A percentile compares a stretch with the other conserved stretches of the same genome.
Evolutionary conservation across 2,797 vertebrate species (phyloP).

Genomic region (Syngnathus acus): DNA sequence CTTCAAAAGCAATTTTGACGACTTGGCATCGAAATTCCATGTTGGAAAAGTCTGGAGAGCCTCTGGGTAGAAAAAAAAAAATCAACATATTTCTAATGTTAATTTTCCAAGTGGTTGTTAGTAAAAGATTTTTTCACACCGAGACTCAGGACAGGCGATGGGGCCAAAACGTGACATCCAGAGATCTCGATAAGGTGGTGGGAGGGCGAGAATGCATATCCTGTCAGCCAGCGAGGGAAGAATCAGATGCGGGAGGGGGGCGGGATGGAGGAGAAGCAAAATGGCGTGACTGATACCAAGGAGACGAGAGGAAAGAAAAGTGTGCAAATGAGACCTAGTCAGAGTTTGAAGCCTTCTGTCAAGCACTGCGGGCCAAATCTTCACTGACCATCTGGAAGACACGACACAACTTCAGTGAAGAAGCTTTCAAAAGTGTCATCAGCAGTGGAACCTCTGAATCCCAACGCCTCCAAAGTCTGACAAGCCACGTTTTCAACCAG

Average conservation of each 20-base stretch:
- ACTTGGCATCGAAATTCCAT: neutral
- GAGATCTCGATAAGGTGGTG: slow-evolving; percentile 51
- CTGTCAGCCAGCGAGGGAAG: slow-evolving; percentile 21
- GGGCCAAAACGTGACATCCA: slow-evolving; percentile 36
- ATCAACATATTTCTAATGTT: neutral
- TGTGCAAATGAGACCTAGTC: slow-evolving; percentile 14
- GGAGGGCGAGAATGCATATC: slow-evolving; percentile 24
- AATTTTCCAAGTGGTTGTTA: neutral
- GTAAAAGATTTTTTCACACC: neutral
- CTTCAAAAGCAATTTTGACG: neutral
- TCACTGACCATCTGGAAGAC: slow-evolving; percentile 27
- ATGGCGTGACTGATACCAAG: slow-evolving; percentile 9
- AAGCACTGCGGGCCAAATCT: slow-evolving; percentile 18
- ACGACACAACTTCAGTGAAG: neutral
- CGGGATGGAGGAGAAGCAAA: slow-evolving; percentile 2
- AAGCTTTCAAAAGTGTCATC: neutral
- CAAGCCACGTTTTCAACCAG: too few species aligned
- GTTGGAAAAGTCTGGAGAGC: neutral
- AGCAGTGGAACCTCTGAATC: neutral
- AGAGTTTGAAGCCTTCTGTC: slow-evolving; percentile 22
- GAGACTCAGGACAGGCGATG: slow-evolving; percentile 24
- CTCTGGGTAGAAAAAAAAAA: neutral
- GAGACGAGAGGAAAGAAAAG: slow-evolving; percentile 9
- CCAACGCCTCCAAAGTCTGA: neutral
- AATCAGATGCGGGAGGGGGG: slow-evolving; percentile 11